Base-by-base conservation (phyloP, 2,888 invertebrate genomes). In the Acleris literana region DNA sequence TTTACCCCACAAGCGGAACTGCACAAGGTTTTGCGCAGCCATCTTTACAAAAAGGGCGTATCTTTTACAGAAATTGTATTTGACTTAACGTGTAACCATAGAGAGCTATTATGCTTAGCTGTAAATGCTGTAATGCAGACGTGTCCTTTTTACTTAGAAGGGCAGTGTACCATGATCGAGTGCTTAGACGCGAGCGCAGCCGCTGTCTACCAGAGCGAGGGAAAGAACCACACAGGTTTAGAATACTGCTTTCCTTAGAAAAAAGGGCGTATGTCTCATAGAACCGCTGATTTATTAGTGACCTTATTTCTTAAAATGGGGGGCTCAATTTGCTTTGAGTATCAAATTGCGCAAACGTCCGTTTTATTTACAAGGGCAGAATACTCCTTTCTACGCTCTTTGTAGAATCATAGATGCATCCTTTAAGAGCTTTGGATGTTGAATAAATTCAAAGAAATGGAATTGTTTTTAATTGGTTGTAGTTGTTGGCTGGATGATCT, bases 151-250 rank as follows among this genome's bases (percentile, higher is more conserved):
- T 3, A 39, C 13, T 13, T 39, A 39, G 39, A 39, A 39, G 13
- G 39, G 39, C 39, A 39, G 39, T 17, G 46, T 73, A 63, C 74
- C 74, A 70, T 74, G 64, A 75, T 73, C 67, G 54, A 63, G 48
- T 29, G 39, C 25, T 6, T 71, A 73, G 74, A 73, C 70, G 73
- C 53, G 60, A 54, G 68, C 68, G 56, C 57, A 64, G 58, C 69
- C 59, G 63, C 68, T 44, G 68, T 25, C 54, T 46, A 62, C 69
- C 70, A 65, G 73, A 71, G 71, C 77, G 70, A 71, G 64, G 55
- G 61, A 74, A 76, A 75, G 74, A 73, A 76, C 71, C 69, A 70
- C 72, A 72, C 64, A 68, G 68, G 66, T 72, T 73, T 71, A 71
- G 70, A 73, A 75, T 25, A 25, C 25, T 25, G 25, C 5, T 0